A percentile compares a stretch with the other conserved stretches of the same genome.
Conservation (phyloP, 2,888 invertebrate species). For the Oeneis ivallda region DNA sequence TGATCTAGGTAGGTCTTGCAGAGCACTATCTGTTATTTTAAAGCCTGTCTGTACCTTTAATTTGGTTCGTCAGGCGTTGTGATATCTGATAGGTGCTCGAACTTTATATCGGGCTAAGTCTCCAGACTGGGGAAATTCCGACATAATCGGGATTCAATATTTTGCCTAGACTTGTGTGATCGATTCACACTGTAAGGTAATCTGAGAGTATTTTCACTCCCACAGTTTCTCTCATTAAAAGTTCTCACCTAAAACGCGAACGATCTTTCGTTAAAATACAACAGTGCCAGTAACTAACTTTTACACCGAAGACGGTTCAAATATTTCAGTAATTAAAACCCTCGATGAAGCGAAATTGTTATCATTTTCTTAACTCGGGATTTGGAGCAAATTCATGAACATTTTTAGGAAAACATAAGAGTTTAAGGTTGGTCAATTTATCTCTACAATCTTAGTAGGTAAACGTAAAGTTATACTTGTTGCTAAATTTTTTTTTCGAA, state of each 20-base stretch:
- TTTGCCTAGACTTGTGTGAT: neutral
- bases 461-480: neutral
- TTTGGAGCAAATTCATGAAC: conserved; percentile 51
- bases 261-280: conserved; percentile 8
- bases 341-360: conserved; percentile 11
- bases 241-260: conserved; percentile 10
- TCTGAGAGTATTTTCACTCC: conserved; percentile 61
- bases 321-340: conserved; percentile 18
- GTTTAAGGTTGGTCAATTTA: neutral
- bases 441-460: neutral
- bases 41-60: neutral
- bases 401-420: conserved; percentile 24
- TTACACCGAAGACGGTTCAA: conserved; percentile 3
- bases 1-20: neutral
- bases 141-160: neutral
- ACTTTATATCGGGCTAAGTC: neutral
- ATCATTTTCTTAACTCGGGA: neutral
- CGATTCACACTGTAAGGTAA: neutral
- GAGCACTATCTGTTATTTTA: neutral
- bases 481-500: too few relatives aligned
- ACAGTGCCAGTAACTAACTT: conserved; percentile 8
- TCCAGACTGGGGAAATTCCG: neutral
- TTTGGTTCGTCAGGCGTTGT: neutral
- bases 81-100: neutral
- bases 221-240: conserved; percentile 51